Evolutionary conservation across 2,113 vertebrate species (phyloP).

Genomic region (Furnarius figulus): DNA sequence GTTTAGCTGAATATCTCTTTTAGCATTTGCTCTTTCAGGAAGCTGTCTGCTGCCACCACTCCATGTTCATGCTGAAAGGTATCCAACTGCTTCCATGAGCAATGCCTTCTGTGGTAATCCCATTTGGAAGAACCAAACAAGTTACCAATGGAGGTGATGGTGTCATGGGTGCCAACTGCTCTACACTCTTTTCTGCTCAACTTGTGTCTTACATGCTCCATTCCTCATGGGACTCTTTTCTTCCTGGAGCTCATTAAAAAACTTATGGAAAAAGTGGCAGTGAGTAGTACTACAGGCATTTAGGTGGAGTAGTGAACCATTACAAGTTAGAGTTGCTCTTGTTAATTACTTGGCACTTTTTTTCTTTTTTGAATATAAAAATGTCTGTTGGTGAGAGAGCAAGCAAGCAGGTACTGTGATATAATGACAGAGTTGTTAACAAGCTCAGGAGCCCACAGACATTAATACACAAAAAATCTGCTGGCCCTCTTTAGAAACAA

Average conservation of each 20-base stretch:
- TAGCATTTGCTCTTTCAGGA: background rate
- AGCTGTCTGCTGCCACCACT: background rate
- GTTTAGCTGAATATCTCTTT: rapidly evolving
- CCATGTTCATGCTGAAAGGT: background rate
- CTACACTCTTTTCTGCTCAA: rapidly evolving
- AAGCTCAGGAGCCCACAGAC: background rate
- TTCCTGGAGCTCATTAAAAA: background rate
- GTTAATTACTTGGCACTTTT: background rate
- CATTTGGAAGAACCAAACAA: rapidly evolving
- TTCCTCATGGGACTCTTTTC: background rate
- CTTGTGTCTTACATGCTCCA: rapidly evolving
- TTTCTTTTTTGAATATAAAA: background rate
- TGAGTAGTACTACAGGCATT: background rate
- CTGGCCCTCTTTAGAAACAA: background rate
- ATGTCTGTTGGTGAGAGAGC: background rate
- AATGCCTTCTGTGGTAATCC: background rate
- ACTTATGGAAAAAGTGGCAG: background rate
- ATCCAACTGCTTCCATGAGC: background rate
- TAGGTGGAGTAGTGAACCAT: background rate
- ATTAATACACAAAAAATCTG: background rate
- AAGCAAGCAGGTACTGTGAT: background rate
- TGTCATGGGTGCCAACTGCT: background rate
- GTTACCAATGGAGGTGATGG: rapidly evolving
- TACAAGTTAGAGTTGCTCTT: background rate
- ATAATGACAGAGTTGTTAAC: background rate